These are phyloP conservation scores for Cerceris rybyensis DNA, from an alignment of 2,888 invertebrate species.

Conservation along the genomic window DNA sequence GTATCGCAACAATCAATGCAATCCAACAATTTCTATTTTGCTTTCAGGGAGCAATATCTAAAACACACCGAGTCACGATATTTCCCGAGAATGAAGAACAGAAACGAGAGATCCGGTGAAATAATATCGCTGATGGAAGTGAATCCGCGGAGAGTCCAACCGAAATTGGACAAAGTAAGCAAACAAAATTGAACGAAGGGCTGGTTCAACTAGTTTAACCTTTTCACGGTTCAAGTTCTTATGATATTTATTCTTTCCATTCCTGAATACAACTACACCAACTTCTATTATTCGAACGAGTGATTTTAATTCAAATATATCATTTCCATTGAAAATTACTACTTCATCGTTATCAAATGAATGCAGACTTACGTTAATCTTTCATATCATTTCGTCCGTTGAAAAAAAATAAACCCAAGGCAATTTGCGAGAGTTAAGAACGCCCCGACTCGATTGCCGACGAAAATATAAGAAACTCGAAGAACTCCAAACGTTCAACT, in stretches of 20 bases:
- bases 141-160: conserved; percentile 54
- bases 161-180: conserved; percentile 61
- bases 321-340: too few relatives aligned
- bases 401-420: too few relatives aligned
- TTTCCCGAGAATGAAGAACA: conserved; percentile 52
- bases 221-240: conserved; percentile 35
- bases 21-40: conserved; percentile 48
- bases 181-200: conserved; percentile 50
- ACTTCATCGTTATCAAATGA: too few relatives aligned
- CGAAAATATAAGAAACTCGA: too few relatives aligned
- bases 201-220: conserved; percentile 25
- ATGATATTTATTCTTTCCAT: conserved; percentile 22
- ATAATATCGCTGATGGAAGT: conserved; percentile 70
- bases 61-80: conserved; percentile 60
- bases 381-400: too few relatives aligned
- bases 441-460: too few relatives aligned
- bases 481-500: too few relatives aligned
- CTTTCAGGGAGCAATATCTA: conserved; percentile 58
- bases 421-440: too few relatives aligned
- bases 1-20: conserved; percentile 40
- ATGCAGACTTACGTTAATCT: too few relatives aligned
- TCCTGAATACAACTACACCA: too few relatives aligned
- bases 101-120: conserved; percentile 56
- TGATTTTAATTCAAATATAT: too few relatives aligned
- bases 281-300: too few relatives aligned